phyloP scores from a whole-genome alignment of 1,140 invertebrate genomes.

The Tenebrio molitor region DNA sequence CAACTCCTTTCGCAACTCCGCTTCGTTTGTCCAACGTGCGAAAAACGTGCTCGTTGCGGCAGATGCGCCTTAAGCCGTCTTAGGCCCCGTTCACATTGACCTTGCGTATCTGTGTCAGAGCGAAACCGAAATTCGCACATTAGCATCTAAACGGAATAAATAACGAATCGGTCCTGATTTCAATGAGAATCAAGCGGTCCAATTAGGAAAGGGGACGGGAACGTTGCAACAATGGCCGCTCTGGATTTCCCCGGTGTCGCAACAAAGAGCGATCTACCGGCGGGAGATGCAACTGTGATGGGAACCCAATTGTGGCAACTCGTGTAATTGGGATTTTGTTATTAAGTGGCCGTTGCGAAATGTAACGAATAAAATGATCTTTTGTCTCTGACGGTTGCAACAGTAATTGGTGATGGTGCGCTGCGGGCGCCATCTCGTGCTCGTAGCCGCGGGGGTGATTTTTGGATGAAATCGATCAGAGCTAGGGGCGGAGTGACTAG shows the following conservation, averaged over 20 bases:
- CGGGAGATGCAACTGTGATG: conserved; percentile 4
- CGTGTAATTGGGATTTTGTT: conserved; percentile 15
- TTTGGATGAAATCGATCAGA: too few relatives aligned
- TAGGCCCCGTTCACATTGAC: conserved; percentile 3
- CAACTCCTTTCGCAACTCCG: too few relatives aligned
- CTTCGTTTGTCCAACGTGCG: too few relatives aligned
- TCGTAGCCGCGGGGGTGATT: too few relatives aligned
- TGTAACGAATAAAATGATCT: neutral
- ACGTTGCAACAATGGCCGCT: neutral
- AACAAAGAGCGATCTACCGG: too few relatives aligned
- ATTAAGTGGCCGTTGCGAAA: conserved; percentile 16
- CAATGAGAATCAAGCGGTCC: neutral
- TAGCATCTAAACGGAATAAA: neutral
- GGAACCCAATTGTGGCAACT: conserved; percentile 22
- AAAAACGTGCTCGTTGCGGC: neutral
- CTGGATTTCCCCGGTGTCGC: conserved; percentile 6
- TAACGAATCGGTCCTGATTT: neutral
- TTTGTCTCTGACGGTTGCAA: neutral
- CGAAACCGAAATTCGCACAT: conserved; percentile 23
- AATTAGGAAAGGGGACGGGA: too few relatives aligned
- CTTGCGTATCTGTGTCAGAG: conserved; percentile 15
- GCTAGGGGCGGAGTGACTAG: too few relatives aligned
- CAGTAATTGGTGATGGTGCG: too few relatives aligned
- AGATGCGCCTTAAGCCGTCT: neutral
- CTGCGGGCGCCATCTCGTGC: too few relatives aligned